Percentiles rank a stretch among this genome's conserved stretches.
phyloP scores from a whole-genome alignment of 2,888 invertebrate genomes.

The Diarsia dahlii region DNA sequence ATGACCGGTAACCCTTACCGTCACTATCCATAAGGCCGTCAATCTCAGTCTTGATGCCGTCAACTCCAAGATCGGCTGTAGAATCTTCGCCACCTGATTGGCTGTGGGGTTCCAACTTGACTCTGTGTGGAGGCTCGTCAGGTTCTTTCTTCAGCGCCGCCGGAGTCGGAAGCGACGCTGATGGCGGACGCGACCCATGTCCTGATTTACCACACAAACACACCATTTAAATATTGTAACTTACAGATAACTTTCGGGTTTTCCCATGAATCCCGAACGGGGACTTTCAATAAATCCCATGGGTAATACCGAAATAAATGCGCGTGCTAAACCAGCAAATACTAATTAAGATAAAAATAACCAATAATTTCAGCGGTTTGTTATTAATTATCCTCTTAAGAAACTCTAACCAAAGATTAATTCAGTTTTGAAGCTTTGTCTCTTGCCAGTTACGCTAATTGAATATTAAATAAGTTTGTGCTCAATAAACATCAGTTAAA shows the following conservation, averaged over 20 bases:
- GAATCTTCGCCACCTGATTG: slow-evolving; percentile 84
- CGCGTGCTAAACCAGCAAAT: background rate
- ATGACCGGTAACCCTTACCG: slow-evolving; percentile 70
- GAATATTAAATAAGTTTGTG: slow-evolving; percentile 37
- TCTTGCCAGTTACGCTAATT: slow-evolving; percentile 38
- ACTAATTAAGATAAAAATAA: background rate
- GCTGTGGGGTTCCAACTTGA: slow-evolving; percentile 88
- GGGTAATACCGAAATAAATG: background rate
- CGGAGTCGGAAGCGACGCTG: slow-evolving; percentile 88
- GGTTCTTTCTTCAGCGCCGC: slow-evolving; percentile 89
- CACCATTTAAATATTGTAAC: background rate
- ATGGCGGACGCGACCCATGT: slow-evolving; percentile 89
- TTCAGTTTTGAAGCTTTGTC: slow-evolving; percentile 33
- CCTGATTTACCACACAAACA: slow-evolving; percentile 70
- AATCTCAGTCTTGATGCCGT: slow-evolving; percentile 90
- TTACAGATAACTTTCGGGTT: background rate
- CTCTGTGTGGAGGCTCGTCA: slow-evolving; percentile 85
- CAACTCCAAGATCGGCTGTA: slow-evolving; percentile 84
- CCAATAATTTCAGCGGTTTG: background rate
- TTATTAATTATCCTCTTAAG: slow-evolving; percentile 1
- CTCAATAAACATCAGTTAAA: slow-evolving; percentile 32
- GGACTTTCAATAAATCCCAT: background rate
- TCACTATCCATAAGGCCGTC: slow-evolving; percentile 90
- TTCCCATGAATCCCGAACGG: background rate
- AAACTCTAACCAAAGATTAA: slow-evolving; percentile 19